Percentiles rank a stretch among this genome's conserved stretches.
Evolutionary conservation across 2,113 vertebrate species (phyloP).

Genomic region (Anguilla japonica): DNA sequence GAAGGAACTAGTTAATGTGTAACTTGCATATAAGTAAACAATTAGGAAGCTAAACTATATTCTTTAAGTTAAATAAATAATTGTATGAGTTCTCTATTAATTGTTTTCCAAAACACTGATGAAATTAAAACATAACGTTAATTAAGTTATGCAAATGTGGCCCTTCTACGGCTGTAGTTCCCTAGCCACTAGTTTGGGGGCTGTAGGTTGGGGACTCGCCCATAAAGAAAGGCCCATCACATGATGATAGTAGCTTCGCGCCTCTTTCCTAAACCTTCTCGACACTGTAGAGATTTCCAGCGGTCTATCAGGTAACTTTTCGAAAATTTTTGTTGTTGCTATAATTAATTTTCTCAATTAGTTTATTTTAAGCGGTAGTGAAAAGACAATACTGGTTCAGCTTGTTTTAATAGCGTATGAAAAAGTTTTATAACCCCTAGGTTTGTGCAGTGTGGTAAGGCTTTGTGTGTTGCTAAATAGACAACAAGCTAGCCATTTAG

Average conservation of each 20-base stretch:
- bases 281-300: conserved; percentile 56
- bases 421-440: background rate
- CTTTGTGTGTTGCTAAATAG: background rate
- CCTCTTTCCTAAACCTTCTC: conserved; percentile 78
- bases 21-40: background rate
- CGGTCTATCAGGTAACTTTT: conserved; percentile 64
- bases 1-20: background rate
- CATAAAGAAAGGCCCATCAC: conserved; percentile 70
- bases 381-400: background rate
- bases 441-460: background rate
- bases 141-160: conserved; percentile 77
- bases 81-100: background rate
- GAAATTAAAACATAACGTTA: conserved; percentile 45
- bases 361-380: background rate
- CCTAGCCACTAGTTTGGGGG: conserved; percentile 28
- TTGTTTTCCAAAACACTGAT: background rate
- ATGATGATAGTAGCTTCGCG: conserved; percentile 83
- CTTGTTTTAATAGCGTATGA: background rate
- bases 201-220: conserved; percentile 62
- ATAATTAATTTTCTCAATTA: background rate
- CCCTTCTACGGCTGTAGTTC: conserved; percentile 56
- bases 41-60: background rate
- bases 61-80: background rate
- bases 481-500: conserved; percentile 9
- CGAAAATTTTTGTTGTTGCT: conserved; percentile 34